phyloP scores from a whole-genome alignment of 2,113 vertebrate genomes.

The Quiscalus mexicanus region DNA sequence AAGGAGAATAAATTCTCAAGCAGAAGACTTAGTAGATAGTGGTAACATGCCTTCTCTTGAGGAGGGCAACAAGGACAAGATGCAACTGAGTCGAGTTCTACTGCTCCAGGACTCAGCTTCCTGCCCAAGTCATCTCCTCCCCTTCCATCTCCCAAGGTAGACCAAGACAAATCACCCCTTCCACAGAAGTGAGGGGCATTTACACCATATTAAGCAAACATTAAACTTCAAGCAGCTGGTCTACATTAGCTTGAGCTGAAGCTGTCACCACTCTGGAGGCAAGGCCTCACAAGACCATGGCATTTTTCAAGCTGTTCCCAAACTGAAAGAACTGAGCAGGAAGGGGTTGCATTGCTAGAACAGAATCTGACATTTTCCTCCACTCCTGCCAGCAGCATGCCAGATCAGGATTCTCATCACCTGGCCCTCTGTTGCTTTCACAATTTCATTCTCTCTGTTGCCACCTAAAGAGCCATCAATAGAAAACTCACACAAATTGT shows the following conservation, averaged over 20 bases:
- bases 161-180: not conserved
- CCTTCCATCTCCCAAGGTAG: not conserved
- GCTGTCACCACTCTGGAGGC: fast-evolving
- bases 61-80: not conserved
- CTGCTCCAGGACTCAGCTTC: not conserved
- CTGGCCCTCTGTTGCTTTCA: not conserved
- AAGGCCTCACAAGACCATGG: not conserved
- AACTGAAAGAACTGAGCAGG: not conserved
- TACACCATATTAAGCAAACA: not conserved
- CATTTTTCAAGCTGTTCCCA: not conserved
- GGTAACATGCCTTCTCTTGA: not conserved
- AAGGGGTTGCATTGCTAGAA: fast-evolving
- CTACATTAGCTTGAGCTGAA: not conserved
- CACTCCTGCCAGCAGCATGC: not conserved
- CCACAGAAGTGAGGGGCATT: not conserved
- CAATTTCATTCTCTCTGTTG: not conserved
- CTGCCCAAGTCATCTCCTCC: fast-evolving
- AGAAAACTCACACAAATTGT: not conserved
- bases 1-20: not conserved
- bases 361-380: not conserved
- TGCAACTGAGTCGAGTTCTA: fast-evolving
- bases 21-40: not conserved
- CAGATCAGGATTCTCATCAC: not conserved
- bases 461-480: not conserved
- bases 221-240: not conserved